These are phyloP conservation scores for Brachymystax lenok DNA, from an alignment of 2,797 vertebrate genomes.

Conservation along the genomic window DNA sequence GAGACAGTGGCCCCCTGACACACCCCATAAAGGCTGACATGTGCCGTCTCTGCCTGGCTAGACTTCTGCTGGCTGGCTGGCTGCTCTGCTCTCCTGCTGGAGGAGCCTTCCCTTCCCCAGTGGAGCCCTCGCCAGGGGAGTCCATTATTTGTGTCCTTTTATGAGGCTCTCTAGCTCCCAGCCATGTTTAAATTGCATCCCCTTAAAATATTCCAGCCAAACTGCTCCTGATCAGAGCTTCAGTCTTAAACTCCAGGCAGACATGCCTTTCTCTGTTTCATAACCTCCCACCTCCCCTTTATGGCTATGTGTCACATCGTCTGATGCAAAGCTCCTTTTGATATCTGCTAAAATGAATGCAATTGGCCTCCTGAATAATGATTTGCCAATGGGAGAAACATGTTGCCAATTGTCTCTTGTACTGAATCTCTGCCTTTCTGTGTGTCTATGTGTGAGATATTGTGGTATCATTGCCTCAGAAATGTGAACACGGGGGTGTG, in stretches of 20 bases:
- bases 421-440: background rate
- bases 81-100: background rate
- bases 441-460: background rate
- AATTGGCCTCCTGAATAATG: constrained; percentile 9
- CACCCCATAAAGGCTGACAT: constrained; percentile 29
- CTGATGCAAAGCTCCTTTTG: constrained; percentile 2
- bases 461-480: background rate
- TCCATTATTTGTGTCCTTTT: constrained; percentile 30
- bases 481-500: background rate
- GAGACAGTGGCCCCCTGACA: background rate
- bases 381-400: background rate
- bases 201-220: constrained; percentile 17
- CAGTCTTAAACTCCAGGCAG: constrained; percentile 4
- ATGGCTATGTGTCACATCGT: constrained; percentile 10
- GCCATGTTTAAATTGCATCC: constrained; percentile 41
- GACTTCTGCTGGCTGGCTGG: constrained; percentile 13
- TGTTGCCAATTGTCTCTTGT: constrained; percentile 5
- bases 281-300: background rate
- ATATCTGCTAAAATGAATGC: constrained; percentile 2
- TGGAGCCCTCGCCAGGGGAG: constrained; percentile 10
- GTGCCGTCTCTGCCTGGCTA: constrained; percentile 18
- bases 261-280: constrained; percentile 7
- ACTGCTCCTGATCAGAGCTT: constrained; percentile 14
- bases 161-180: constrained; percentile 29
- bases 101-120: background rate